phyloP scores from a whole-genome alignment of 2,113 vertebrate genomes.

The Bubo scandiacus region DNA sequence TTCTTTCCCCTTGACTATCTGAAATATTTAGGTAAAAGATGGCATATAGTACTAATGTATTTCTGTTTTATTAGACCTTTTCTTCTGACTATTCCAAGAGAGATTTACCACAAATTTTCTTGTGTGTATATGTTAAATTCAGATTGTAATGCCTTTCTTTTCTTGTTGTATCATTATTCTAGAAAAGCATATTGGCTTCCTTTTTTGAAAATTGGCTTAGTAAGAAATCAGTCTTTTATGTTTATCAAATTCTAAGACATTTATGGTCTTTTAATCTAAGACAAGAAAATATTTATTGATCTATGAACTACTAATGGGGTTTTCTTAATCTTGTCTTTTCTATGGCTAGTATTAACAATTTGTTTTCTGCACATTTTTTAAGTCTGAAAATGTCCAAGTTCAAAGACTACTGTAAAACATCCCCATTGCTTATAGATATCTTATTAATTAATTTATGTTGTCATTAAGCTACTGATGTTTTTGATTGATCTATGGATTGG shows the following conservation, averaged over 20 bases:
- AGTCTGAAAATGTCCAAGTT: background rate
- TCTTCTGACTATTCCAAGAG: background rate
- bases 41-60: background rate
- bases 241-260: background rate
- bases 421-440: background rate
- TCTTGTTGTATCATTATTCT: background rate
- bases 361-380: background rate
- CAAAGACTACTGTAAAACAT: background rate
- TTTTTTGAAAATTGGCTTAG: background rate
- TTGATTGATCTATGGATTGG: background rate
- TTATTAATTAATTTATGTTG: background rate
- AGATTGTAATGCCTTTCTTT: background rate
- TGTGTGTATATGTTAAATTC: background rate
- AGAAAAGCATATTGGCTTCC: background rate
- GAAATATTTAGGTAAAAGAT: background rate
- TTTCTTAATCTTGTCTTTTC: slow-evolving; percentile 3
- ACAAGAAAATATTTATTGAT: background rate
- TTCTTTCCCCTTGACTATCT: background rate
- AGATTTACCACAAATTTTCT: background rate
- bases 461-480: background rate
- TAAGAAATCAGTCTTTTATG: background rate
- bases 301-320: background rate
- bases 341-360: background rate
- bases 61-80: background rate
- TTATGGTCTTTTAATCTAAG: background rate